Conservation (phyloP, 2,113 vertebrate species). For the Dendropsophus ebraccatus region DNA sequence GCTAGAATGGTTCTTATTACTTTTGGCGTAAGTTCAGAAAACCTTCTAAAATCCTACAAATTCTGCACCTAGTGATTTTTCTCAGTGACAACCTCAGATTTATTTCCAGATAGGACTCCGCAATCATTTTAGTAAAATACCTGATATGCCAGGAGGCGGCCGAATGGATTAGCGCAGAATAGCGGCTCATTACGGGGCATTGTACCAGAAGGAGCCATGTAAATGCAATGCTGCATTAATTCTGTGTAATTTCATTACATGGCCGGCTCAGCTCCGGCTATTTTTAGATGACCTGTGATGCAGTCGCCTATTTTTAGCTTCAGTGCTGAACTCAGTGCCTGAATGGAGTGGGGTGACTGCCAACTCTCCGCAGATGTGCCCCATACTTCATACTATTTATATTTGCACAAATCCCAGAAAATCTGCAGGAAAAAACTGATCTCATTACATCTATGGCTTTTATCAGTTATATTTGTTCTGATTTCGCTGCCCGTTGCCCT, state of each 20-base stretch:
- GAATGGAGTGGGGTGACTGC: slow-evolving; percentile 3
- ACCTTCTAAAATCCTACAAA: background rate
- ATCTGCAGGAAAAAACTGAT: background rate
- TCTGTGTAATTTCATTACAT: slow-evolving; percentile 46
- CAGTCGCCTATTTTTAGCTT: slow-evolving; percentile 29
- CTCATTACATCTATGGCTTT: background rate
- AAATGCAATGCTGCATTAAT: slow-evolving; percentile 33
- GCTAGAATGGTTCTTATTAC: background rate
- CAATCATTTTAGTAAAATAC: background rate
- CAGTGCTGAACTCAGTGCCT: slow-evolving; percentile 45
- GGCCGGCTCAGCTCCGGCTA: slow-evolving; percentile 40
- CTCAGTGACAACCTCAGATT: background rate
- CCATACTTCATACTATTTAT: background rate
- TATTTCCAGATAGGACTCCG: background rate
- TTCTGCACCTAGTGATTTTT: background rate
- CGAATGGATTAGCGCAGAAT: slow-evolving; percentile 29
- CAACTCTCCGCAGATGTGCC: slow-evolving; percentile 11
- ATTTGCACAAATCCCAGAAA: background rate
- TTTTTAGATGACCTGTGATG: slow-evolving; percentile 56
- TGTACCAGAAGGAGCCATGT: slow-evolving; percentile 17
- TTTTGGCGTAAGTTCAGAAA: background rate
- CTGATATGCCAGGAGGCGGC: background rate
- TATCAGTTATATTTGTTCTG: background rate
- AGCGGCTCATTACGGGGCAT: slow-evolving; percentile 20
- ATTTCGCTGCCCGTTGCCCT: background rate